Evolutionary conservation across 1,140 invertebrate species (phyloP), one percentile per base, ranked within the genome.

Genomic region (Psilanteris sp.): DNA sequence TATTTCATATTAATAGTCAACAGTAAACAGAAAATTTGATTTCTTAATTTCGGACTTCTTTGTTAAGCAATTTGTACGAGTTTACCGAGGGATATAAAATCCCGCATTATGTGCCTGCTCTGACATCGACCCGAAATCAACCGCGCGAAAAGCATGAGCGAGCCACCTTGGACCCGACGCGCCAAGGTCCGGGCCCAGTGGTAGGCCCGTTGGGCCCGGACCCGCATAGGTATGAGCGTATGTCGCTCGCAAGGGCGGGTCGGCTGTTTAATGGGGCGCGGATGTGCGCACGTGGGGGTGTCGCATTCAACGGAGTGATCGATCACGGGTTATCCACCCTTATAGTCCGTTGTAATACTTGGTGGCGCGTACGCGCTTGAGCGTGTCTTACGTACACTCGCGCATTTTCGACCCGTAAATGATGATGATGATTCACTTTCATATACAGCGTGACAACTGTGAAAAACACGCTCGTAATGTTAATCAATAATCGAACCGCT

Each of bases 291-390:
- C 77, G 78, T 83, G 78, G 82, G 82, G 83, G 81, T 86, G 85
- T 85, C 83, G 81, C 81, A 85, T 85, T 87, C 84, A 84, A 70
- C 74, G 71, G 59, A 77, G 82, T 87, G 85, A 87, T 87, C 85
- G 84, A 87, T 87, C 85, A 87, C 79, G 74, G 81, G 75, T 82
- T 83, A 85, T 85, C 83, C 80, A 83, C 80, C 83, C 83, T 85
- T 81, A n/a, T n/a, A 78, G 77, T 81, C 78, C 52, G 82, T 83
- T 83, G 81, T 82, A 84, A 85, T 81, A 81, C 78, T 59, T 68
- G 72, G 71, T 66, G 43, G 75, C 44, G 66, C 78, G 72, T 78
- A 75, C 62, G 66, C 76, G 64, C 68, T 37, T 72, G 66, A 77
- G 66, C 67, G 67, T 77, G 31, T 62, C 67, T 72, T 72, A 72